These are phyloP conservation scores for Psettodes erumei DNA, from an alignment of 2,113 vertebrate species.

Conservation along the genomic window DNA sequence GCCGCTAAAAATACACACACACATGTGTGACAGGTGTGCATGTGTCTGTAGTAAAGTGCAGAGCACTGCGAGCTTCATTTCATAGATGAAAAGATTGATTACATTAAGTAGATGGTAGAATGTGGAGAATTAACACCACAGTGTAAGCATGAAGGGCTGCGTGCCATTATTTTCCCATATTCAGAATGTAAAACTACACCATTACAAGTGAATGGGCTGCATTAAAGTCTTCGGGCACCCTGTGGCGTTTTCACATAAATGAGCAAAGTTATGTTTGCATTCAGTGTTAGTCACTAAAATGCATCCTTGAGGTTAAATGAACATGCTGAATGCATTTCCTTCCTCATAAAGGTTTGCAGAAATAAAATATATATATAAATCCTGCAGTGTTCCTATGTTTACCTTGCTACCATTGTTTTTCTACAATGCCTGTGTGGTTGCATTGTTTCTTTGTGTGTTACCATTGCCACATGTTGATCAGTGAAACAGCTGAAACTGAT, in stretches of 20 bases:
- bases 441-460: neutral
- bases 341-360: neutral
- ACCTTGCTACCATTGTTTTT: neutral
- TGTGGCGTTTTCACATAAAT: neutral
- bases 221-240: neutral
- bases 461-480: neutral
- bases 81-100: conserved; percentile 39
- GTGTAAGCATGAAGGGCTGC: neutral
- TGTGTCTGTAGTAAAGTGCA: conserved; percentile 50
- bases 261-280: neutral
- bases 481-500: neutral
- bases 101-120: conserved; percentile 29
- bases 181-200: neutral
- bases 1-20: conserved; percentile 80
- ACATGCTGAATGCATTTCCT: neutral
- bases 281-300: neutral
- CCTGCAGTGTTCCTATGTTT: neutral
- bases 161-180: neutral
- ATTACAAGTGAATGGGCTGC: neutral
- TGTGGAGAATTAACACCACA: conserved; percentile 25
- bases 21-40: conserved; percentile 66
- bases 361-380: neutral
- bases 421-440: neutral
- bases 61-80: conserved; percentile 41
- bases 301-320: neutral